Evolutionary conservation across 2,888 invertebrate genomes (phyloP).

Genomic region (Mellilla xanthometata): DNA sequence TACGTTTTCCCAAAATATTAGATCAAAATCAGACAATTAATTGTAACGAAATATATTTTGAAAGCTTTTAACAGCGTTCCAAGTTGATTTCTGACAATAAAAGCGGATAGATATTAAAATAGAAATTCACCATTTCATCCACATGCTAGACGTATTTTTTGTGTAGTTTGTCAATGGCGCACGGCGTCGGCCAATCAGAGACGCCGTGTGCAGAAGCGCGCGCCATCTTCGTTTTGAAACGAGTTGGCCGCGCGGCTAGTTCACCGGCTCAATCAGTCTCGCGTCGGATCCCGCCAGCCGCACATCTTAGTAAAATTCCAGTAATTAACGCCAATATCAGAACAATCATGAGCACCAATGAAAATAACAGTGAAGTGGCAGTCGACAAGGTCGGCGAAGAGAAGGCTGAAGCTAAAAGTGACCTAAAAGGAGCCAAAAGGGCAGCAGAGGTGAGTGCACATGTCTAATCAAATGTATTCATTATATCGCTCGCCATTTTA

Average conservation of each 20-base stretch:
- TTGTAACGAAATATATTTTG: slow-evolving; percentile 6
- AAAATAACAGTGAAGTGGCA: slow-evolving; percentile 92
- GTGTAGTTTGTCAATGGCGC: slow-evolving; percentile 68
- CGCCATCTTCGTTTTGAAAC: slow-evolving; percentile 94
- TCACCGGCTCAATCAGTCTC: slow-evolving; percentile 85
- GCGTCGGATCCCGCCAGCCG: slow-evolving; percentile 84
- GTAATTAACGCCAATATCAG: slow-evolving; percentile 72
- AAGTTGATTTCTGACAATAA: slow-evolving; percentile 7
- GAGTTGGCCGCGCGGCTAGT: slow-evolving; percentile 82
- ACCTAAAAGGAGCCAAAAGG: slow-evolving; percentile 93
- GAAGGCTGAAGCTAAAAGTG: slow-evolving; percentile 88
- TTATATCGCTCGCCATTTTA: slow-evolving; percentile 81
- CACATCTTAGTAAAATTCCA: slow-evolving; percentile 67
- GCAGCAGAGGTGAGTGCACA: slow-evolving; percentile 92
- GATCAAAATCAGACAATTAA: background rate
- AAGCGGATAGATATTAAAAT: slow-evolving; percentile 31
- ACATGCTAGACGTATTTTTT: slow-evolving; percentile 68
- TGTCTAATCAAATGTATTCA: slow-evolving; percentile 72
- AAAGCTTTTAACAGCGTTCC: slow-evolving; percentile 46
- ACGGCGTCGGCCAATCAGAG: slow-evolving; percentile 62
- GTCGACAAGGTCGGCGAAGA: slow-evolving; percentile 93
- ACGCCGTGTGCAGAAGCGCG: slow-evolving; percentile 76
- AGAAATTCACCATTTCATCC: slow-evolving; percentile 46
- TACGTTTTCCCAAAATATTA: slow-evolving; percentile 30
- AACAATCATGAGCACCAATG: slow-evolving; percentile 83